phyloP scores from a whole-genome alignment of 2,888 invertebrate species.

The Leptura quadrifasciata region DNA sequence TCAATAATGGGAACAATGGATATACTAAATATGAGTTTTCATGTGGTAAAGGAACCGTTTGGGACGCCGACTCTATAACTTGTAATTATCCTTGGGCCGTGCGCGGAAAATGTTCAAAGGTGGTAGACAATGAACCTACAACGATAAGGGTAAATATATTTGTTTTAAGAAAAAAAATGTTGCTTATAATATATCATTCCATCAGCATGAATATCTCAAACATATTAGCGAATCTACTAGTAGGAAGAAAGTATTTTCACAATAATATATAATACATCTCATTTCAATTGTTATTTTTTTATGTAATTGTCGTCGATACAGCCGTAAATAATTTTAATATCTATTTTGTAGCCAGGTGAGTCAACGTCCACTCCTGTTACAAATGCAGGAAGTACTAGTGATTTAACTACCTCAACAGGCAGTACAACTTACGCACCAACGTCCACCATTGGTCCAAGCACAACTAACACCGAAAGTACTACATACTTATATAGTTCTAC shows the following conservation, averaged over 20 bases:
- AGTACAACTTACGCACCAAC: conserved; percentile 7
- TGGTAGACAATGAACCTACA: conserved; percentile 24
- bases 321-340: neutral
- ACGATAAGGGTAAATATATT: conserved; percentile 15
- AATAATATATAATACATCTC: too few species aligned
- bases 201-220: too few species aligned
- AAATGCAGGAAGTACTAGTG: conserved; percentile 3
- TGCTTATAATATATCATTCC: too few species aligned
- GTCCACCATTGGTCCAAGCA: neutral
- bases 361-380: neutral
- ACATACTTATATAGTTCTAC: conserved; percentile 1
- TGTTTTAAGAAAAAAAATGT: neutral
- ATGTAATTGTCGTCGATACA: too few species aligned
- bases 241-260: too few species aligned
- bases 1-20: conserved; percentile 75
- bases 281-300: too few species aligned
- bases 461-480: conserved; percentile 33
- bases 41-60: conserved; percentile 83
- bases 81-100: conserved; percentile 81
- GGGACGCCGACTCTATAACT: conserved; percentile 80
- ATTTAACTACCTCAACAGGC: neutral
- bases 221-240: too few species aligned
- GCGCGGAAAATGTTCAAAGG: conserved; percentile 48
- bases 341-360: conserved; percentile 20
- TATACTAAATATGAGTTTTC: conserved; percentile 81